Evolutionary conservation across 2,797 vertebrate genomes (phyloP).

Genomic region (Triplophysa yarkandensis): DNA sequence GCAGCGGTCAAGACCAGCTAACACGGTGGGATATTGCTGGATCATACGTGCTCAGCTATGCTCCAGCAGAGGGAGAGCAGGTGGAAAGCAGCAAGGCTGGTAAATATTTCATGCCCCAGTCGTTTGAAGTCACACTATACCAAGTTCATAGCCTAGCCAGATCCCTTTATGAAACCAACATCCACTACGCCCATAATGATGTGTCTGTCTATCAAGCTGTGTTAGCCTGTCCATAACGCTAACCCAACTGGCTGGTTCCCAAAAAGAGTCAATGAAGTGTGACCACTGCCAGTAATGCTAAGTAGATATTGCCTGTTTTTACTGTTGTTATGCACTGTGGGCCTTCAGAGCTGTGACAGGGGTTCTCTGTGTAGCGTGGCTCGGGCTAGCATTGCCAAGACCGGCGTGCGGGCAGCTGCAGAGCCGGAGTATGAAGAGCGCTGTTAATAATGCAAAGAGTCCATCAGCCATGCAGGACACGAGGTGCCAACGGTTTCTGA

Average conservation of each 20-base stretch:
- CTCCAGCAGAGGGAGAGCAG: constrained; percentile 59
- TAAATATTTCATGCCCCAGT: constrained; percentile 70
- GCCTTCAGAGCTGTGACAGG: constrained; percentile 58
- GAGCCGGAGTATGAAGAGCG: constrained; percentile 29
- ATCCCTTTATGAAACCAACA: constrained; percentile 6
- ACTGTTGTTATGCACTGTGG: constrained; percentile 66
- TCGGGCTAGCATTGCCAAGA: constrained; percentile 49
- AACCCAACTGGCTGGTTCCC: constrained; percentile 59
- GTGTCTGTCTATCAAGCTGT: constrained; percentile 14
- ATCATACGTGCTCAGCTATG: constrained; percentile 23
- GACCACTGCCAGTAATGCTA: constrained; percentile 61
- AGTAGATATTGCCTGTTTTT: constrained; percentile 64
- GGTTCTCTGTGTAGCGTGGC: constrained; percentile 70
- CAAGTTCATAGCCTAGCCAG: constrained; percentile 42
- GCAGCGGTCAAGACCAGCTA: constrained; percentile 28
- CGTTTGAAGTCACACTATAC: constrained; percentile 66
- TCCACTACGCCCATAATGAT: not conserved
- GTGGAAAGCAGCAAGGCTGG: constrained; percentile 60
- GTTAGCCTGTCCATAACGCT: constrained; percentile 11
- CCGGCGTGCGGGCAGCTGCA: constrained; percentile 61
- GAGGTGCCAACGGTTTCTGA: constrained; percentile 40
- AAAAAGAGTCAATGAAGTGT: constrained; percentile 56
- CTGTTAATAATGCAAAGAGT: constrained; percentile 61
- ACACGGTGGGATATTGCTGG: constrained; percentile 26
- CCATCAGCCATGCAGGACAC: constrained; percentile 53